phyloP scores from a whole-genome alignment of 2,113 vertebrate species.

The Myocastor coypus region DNA sequence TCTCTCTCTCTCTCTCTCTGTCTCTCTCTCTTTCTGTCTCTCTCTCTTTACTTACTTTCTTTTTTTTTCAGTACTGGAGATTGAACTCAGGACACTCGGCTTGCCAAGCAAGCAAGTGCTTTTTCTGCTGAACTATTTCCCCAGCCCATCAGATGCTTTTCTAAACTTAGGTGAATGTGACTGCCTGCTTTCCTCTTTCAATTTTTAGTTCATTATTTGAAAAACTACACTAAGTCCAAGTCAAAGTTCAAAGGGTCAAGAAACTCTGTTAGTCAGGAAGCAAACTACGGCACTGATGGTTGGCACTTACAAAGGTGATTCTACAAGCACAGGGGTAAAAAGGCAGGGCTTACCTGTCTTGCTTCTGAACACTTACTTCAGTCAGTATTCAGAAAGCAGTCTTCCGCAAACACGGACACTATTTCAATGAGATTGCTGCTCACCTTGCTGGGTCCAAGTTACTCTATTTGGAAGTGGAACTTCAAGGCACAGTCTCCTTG shows the following conservation, averaged over 20 bases:
- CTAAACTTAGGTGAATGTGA: neutral
- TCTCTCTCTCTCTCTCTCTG: too few relatives aligned
- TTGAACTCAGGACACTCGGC: too few relatives aligned
- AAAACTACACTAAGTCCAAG: neutral
- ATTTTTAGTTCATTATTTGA: neutral
- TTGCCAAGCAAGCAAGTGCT: too few relatives aligned
- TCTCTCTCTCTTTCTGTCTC: too few relatives aligned
- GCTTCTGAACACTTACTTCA: too few relatives aligned
- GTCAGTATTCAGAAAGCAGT: conserved; percentile 3
- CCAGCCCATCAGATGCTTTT: neutral
- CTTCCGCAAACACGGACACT: neutral
- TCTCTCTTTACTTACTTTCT: too few relatives aligned
- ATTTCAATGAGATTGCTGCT: neutral
- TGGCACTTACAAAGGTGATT: neutral
- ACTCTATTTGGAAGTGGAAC: neutral
- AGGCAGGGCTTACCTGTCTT: neutral
- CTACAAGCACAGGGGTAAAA: neutral
- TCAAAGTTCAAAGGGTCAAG: neutral
- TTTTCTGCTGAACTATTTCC: too few relatives aligned
- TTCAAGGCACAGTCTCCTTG: conserved; percentile 62
- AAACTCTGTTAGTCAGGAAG: neutral
- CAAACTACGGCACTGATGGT: neutral
- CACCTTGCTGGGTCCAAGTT: neutral
- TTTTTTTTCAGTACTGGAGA: too few relatives aligned
- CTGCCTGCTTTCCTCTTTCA: neutral